These are phyloP conservation scores for Aegithalos caudatus DNA, from an alignment of 2,113 vertebrate species.

Conservation along the genomic window DNA sequence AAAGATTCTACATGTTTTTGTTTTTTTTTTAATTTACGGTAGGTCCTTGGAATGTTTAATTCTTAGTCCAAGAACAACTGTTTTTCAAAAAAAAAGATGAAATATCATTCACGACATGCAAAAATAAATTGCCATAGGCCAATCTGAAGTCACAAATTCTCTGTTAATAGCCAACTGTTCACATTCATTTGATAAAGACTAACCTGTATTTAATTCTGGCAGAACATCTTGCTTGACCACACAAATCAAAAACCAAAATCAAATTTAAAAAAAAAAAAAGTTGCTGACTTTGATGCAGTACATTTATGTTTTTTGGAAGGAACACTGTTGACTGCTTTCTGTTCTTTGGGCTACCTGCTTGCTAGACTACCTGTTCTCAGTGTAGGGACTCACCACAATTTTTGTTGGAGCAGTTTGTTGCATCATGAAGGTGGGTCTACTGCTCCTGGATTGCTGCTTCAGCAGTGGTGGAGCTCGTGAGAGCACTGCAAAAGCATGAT, in stretches of 20 bases:
- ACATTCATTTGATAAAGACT: background rate
- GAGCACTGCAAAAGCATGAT: background rate
- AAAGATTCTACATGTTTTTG: background rate
- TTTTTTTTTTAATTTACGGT: background rate
- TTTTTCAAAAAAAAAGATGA: background rate
- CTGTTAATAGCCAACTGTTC: constrained; percentile 5
- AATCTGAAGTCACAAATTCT: background rate
- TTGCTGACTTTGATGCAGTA: background rate
- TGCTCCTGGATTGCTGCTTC: background rate
- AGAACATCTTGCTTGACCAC: constrained; percentile 62
- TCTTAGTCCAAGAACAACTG: background rate
- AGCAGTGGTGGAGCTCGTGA: background rate
- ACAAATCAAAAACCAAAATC: background rate
- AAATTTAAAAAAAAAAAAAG: background rate
- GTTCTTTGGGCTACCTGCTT: background rate
- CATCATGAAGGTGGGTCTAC: background rate
- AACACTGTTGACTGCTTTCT: background rate
- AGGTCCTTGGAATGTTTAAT: background rate
- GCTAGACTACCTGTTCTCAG: background rate
- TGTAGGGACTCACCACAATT: background rate
- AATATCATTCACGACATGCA: background rate
- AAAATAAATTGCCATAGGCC: background rate
- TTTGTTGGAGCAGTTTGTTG: background rate
- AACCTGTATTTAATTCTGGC: constrained; percentile 44
- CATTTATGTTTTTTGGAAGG: background rate